Conservation (phyloP, 2,797 vertebrate species). For the Dicrostonyx torquatus region DNA sequence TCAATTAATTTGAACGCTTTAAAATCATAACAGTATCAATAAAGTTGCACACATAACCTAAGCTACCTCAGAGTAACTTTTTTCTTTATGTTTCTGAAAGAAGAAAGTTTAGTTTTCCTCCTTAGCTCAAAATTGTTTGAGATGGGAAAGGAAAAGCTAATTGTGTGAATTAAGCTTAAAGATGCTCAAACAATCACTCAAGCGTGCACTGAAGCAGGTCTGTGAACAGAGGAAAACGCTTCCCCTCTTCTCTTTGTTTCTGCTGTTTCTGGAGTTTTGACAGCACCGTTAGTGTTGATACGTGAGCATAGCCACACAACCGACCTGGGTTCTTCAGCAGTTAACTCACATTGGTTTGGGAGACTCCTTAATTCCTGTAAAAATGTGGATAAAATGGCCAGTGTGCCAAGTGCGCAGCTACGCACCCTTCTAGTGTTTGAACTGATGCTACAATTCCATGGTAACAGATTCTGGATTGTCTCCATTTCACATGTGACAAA, state of each 20-base stretch:
- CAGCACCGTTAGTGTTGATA: slow-evolving; percentile 51
- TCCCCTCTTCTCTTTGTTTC: slow-evolving; percentile 58
- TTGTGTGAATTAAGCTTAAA: slow-evolving; percentile 71
- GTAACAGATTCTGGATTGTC: background rate
- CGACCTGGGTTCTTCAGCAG: slow-evolving; percentile 16
- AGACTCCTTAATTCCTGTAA: slow-evolving; percentile 16
- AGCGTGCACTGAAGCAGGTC: slow-evolving; percentile 58
- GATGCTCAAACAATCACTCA: slow-evolving; percentile 58
- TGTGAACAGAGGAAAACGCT: slow-evolving; percentile 66
- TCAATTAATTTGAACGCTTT: background rate
- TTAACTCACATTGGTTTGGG: background rate
- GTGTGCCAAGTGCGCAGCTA: background rate
- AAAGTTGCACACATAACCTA: slow-evolving; percentile 46
- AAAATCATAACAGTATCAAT: background rate
- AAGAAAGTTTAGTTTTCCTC: slow-evolving; percentile 44
- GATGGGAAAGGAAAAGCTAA: slow-evolving; percentile 69
- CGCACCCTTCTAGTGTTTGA: background rate
- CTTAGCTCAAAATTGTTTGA: slow-evolving; percentile 56
- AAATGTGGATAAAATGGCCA: background rate
- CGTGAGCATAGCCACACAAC: background rate
- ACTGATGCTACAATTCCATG: background rate
- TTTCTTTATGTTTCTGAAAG: slow-evolving; percentile 59
- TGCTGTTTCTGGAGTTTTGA: slow-evolving; percentile 51
- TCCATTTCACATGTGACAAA: slow-evolving; percentile 10
- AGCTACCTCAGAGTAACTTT: slow-evolving; percentile 30